phyloP scores from a whole-genome alignment of 2,888 invertebrate species.

The Leucozona laternaria region DNA sequence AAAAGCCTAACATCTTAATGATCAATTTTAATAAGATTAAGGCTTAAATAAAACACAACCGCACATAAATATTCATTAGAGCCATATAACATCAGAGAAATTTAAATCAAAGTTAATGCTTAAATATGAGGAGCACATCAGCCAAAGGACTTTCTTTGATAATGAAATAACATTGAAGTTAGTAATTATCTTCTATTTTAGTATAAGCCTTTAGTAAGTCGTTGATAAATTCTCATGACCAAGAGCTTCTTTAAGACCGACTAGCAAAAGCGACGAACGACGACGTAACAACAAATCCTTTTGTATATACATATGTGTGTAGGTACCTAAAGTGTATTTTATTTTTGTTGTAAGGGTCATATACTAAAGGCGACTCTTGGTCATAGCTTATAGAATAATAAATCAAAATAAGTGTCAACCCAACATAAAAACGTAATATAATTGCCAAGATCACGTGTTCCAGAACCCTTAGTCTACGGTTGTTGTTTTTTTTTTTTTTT shows the following conservation, averaged over 20 bases:
- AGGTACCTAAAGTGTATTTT: background rate
- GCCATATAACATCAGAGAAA: constrained; percentile 1
- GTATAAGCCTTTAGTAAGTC: background rate
- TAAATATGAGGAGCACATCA: background rate
- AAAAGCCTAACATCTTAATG: constrained; percentile 12
- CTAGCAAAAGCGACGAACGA: too few relatives aligned
- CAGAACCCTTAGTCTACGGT: constrained; percentile 21
- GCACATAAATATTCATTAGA: constrained; percentile 8
- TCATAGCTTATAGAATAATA: constrained; percentile 5
- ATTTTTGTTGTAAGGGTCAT: background rate
- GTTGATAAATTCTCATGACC: constrained; percentile 12
- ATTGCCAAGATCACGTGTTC: constrained; percentile 37
- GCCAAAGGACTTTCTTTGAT: background rate
- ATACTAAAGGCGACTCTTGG: background rate
- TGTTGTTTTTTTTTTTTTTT: background rate
- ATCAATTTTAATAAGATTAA: constrained; percentile 24
- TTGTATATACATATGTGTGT: background rate
- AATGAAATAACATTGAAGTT: background rate
- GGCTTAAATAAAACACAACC: background rate
- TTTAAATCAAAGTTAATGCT: constrained; percentile 16
- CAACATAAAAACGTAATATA: constrained; percentile 27
- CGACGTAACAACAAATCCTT: background rate
- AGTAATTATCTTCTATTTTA: constrained; percentile 8
- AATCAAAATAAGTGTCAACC: constrained; percentile 17
- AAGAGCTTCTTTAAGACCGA: background rate